Base-by-base conservation (phyloP, 2,797 vertebrate species). In the Hozukius guyotensis region DNA sequence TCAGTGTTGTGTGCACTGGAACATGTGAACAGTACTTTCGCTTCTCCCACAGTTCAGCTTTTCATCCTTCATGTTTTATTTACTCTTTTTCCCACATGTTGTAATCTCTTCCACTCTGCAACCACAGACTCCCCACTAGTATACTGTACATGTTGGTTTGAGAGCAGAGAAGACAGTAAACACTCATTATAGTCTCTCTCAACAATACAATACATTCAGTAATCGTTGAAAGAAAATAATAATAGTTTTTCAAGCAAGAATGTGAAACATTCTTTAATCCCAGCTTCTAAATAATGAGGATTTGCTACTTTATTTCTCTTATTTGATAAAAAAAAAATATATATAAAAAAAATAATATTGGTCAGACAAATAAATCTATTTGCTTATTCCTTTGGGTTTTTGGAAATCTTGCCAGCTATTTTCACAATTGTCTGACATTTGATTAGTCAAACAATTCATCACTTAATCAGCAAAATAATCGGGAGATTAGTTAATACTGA, bases 131-230 rank as follows among this genome's bases (percentile, higher is more conserved):
- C 29, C 16, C 62, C 32, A 59, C 6, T 20, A 6, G 2, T 52
- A 1, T 31, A 31, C 20, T 65, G 5, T 8, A 32, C 9, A 46
- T 9, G 59, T 6, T 55, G 29, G 18, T 46, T 52, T 78, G 62
- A 55, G 25, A 42, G 24, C 3, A 62, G 6, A 25, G 70, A 72
- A 73, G 57, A 32, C 31, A 3, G 20, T 63, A 65, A 69, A 71
- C 72, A 63, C 24, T 71, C 73, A 85, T 75, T 72, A 79, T 16
- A 29, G 34, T 64, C 29, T 63, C 56, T 70, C 18, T 24, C 49
- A n/a, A 25, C 6, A 38, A 24, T 36, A 60, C 11, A 56, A 68
- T n/a, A 63, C 24, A 60, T 71, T 16, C 12, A 46, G 20, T 5
- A 3, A 34, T 22, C 25, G 25, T 31, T 77, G 12, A 59, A 64